These are phyloP conservation scores for Schrankia costaestrigalis DNA, from an alignment of 2,888 invertebrate genomes.

Conservation along the genomic window DNA sequence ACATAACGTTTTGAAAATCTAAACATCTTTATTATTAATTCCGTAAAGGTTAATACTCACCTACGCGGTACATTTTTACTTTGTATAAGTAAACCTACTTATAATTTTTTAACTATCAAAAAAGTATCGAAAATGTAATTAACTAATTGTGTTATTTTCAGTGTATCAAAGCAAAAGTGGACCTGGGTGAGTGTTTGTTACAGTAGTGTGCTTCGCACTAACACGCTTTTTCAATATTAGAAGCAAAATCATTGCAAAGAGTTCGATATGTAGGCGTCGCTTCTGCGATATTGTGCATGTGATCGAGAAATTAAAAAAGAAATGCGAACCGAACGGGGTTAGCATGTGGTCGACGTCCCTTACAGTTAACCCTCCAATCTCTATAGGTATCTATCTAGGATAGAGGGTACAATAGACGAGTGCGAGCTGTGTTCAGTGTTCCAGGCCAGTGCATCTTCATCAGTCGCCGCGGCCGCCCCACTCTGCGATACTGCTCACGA, in stretches of 20 bases:
- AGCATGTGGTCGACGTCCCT: constrained; percentile 22
- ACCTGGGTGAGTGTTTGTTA: constrained; percentile 65
- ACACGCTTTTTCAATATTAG: constrained; percentile 37
- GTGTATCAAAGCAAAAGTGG: constrained; percentile 74
- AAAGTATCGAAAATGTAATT: constrained; percentile 4
- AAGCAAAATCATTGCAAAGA: constrained; percentile 10
- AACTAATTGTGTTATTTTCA: constrained; percentile 66
- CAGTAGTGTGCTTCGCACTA: constrained; percentile 47
- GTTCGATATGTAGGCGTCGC: constrained; percentile 21
- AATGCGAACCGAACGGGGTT: constrained; percentile 16
- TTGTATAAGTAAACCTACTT: constrained; percentile 5
- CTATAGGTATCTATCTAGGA: constrained; percentile 36
- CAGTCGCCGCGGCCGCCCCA: constrained; percentile 55
- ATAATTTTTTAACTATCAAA: not conserved
- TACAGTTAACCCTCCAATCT: constrained; percentile 28
- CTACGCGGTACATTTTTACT: constrained; percentile 27
- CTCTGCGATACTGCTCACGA: constrained; percentile 38
- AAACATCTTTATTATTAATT: not conserved
- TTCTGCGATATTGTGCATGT: constrained; percentile 30
- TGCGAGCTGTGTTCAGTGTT: constrained; percentile 71
- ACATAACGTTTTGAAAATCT: not conserved
- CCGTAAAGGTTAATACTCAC: constrained; percentile 17
- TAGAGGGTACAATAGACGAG: constrained; percentile 36
- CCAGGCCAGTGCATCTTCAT: constrained; percentile 67
- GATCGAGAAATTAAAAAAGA: constrained; percentile 23